Base-by-base conservation (phyloP, 2,888 invertebrate genomes). In the Dicranocentrus wangi region DNA sequence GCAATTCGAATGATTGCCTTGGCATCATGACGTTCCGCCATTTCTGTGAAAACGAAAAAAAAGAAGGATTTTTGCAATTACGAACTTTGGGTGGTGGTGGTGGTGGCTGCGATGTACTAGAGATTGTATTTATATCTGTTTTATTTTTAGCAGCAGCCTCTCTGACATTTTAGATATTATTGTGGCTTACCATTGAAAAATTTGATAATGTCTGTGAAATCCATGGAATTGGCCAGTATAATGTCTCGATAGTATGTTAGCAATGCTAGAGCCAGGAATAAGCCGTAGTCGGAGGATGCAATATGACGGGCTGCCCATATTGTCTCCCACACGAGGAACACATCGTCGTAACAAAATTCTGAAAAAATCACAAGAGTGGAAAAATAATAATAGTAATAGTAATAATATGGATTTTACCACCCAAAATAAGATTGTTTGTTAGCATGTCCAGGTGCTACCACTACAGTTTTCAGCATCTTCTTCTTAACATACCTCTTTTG, bases 191-290 rank as follows among this genome's bases (percentile, higher is more conserved):
- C 97, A 90, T 98, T 98, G 88, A 98, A 98, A 90, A 98, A 98
- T 88, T 97, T 97, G 88, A 98, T 98, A 88, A 98, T 96, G 89
- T 98, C 98, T 0, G 98, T 98, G 89, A 98, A 98, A 90, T 98
- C 97, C 97, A 98, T 98, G 87, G 94, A 93, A 89, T 98, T 98
- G 69, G 96, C 94, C 53, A 98, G 90, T 83, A 98, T 97, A 87
- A 98, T 96, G 88, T 97, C 97, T 47, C 97, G 90, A 89, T 98
- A 98, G 58, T 95, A 95, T 89, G 97, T 95, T 17, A 98, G 92
- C 80, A 98, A 90, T 0, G 97, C 96, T 85, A 98, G 91, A 0
- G 97, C 97, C 82, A 98, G 91, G 90, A 98, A 98, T 81, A 98
- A 90, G 70, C 96, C 95, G 91, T 97, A 98, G 89, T 97, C 94